Evolutionary conservation across 2,797 vertebrate genomes (phyloP).

Genomic region (Pipistrellus pygmaeus): DNA sequence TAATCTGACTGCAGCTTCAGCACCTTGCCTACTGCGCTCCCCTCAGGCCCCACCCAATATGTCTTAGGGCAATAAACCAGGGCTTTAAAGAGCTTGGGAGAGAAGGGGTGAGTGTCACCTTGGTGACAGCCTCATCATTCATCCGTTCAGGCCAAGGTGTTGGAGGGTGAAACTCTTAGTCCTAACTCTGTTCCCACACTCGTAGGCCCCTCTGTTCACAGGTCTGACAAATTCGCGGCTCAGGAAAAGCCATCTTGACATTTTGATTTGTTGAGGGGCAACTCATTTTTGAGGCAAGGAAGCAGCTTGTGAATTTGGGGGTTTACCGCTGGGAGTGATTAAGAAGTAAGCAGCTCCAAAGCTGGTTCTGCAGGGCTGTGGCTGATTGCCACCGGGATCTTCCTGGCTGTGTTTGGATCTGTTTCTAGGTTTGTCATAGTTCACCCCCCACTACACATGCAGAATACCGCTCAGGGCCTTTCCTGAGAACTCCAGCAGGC

Average conservation of each 20-base stretch:
- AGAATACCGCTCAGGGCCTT: accelerated
- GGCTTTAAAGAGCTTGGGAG: neutral
- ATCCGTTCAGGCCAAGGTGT: accelerated
- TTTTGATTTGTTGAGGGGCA: slow-evolving; percentile 66
- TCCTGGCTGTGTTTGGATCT: neutral
- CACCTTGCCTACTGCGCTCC: neutral
- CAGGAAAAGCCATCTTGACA: neutral
- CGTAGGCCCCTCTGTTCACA: neutral
- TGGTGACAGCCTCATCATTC: neutral
- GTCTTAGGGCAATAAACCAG: neutral
- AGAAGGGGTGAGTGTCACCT: neutral
- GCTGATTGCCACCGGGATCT: slow-evolving; percentile 24
- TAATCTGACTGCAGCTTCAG: neutral
- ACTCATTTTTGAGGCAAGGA: slow-evolving; percentile 67
- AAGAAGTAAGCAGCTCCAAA: slow-evolving; percentile 56
- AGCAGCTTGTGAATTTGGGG: slow-evolving; percentile 64
- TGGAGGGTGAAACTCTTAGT: accelerated
- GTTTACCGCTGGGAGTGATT: slow-evolving; percentile 66
- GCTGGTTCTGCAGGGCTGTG: neutral
- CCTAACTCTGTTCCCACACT: neutral
- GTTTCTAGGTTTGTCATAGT: neutral
- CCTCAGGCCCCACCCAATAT: too few species aligned
- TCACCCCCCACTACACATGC: neutral
- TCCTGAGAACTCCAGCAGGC: neutral
- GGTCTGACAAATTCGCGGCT: neutral